These are phyloP conservation scores for Balanococcus diminutus DNA, from an alignment of 2,888 invertebrate genomes.

Conservation along the genomic window DNA sequence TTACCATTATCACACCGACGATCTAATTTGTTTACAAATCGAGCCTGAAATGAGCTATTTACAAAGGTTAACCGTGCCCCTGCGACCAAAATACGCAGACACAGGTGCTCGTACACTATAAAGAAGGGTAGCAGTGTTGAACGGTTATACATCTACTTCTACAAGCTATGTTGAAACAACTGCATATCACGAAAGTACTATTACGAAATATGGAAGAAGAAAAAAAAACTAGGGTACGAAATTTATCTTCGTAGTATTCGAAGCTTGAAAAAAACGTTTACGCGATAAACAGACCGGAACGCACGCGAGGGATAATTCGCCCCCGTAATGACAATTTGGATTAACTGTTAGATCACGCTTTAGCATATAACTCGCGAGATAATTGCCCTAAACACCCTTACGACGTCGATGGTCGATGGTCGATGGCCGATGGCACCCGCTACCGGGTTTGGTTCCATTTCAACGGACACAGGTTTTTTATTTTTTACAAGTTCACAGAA, in stretches of 20 bases:
- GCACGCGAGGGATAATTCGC: slow-evolving; percentile 37
- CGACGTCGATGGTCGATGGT: no score
- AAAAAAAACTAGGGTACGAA: neutral
- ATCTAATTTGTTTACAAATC: slow-evolving; percentile 18
- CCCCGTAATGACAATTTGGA: slow-evolving; percentile 4
- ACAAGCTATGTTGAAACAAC: neutral
- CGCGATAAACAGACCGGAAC: slow-evolving; percentile 30
- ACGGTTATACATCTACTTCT: neutral
- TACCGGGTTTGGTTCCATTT: neutral
- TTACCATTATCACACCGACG: neutral
- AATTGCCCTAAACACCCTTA: neutral
- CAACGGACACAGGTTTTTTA: neutral
- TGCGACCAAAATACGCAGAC: neutral
- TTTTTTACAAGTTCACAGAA: no score
- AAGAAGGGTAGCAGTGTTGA: neutral
- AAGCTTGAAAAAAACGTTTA: slow-evolving; percentile 45
- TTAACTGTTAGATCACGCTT: neutral
- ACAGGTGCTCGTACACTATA: neutral
- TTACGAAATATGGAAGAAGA: neutral
- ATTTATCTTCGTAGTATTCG: slow-evolving; percentile 4
- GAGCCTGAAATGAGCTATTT: slow-evolving; percentile 20
- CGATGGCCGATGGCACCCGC: neutral
- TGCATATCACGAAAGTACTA: neutral
- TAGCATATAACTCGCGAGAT: neutral
- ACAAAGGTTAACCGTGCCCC: slow-evolving; percentile 2